phyloP scores from a whole-genome alignment of 2,888 invertebrate species.

The Synergus japonicus region DNA sequence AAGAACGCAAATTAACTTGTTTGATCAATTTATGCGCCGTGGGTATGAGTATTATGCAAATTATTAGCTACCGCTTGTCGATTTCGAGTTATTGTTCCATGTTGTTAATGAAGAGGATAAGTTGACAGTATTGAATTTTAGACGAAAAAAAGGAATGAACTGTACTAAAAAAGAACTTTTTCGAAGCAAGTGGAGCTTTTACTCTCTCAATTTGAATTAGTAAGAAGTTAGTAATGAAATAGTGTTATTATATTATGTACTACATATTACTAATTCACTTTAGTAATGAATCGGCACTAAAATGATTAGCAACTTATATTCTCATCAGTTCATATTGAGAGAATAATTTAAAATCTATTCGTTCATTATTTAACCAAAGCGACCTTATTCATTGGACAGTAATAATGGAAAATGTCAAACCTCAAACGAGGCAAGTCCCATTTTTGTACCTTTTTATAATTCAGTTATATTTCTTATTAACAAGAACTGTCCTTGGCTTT shows the following conservation, averaged over 20 bases:
- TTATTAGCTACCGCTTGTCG: not conserved
- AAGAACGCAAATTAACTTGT: conserved; percentile 22
- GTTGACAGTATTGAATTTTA: not conserved
- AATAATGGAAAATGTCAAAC: not conserved
- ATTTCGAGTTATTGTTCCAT: not conserved
- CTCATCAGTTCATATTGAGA: too few relatives aligned
- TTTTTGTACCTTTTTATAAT: not conserved
- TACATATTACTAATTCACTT: too few relatives aligned
- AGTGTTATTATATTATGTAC: too few relatives aligned
- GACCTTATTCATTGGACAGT: not conserved
- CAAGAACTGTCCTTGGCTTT: not conserved
- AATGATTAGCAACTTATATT: too few relatives aligned
- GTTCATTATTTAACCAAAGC: not conserved
- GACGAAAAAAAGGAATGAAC: too few relatives aligned
- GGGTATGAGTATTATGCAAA: not conserved
- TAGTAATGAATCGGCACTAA: too few relatives aligned
- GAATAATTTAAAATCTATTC: not conserved
- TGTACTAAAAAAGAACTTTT: too few relatives aligned
- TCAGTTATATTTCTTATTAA: not conserved
- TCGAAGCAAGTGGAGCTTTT: too few relatives aligned
- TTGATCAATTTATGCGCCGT: not conserved
- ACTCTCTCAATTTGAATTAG: too few relatives aligned
- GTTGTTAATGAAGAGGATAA: not conserved
- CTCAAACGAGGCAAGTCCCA: not conserved
- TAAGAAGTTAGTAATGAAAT: too few relatives aligned